A percentile compares a stretch with the other conserved stretches of the same genome.
phyloP scores from a whole-genome alignment of 1,140 invertebrate genomes.

The Amyelois transitella region DNA sequence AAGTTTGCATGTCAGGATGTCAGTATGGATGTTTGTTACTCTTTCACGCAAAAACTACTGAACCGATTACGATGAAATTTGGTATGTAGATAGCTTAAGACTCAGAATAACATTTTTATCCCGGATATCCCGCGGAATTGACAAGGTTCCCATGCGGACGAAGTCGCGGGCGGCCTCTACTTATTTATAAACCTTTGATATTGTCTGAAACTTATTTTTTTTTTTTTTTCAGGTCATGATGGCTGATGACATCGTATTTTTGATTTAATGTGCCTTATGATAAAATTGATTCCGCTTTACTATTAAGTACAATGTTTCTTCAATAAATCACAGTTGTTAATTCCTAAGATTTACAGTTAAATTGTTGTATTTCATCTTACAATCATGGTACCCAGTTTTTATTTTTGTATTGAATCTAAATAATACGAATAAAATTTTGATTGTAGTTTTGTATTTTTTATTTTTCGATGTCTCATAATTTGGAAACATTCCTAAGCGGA shows the following conservation, averaged over 20 bases:
- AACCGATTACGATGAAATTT: no score
- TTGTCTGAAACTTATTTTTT: neutral
- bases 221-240: slow-evolving; percentile 85
- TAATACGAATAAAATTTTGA: neutral
- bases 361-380: neutral
- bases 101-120: no score
- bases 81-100: no score
- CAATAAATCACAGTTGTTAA: neutral
- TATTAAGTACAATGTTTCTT: neutral
- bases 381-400: neutral
- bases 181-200: no score
- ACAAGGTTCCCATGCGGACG: no score
- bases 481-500: no score
- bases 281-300: slow-evolving; percentile 2
- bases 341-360: neutral
- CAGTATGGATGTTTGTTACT: no score
- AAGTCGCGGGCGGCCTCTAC: no score
- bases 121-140: no score
- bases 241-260: slow-evolving; percentile 89
- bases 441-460: neutral
- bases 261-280: slow-evolving; percentile 78
- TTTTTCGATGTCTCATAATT: no score
- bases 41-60: no score
- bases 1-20: no score
- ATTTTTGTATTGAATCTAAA: neutral